These are phyloP conservation scores for Menidia menidia DNA, from an alignment of 2,797 vertebrate genomes.

Conservation along the genomic window DNA sequence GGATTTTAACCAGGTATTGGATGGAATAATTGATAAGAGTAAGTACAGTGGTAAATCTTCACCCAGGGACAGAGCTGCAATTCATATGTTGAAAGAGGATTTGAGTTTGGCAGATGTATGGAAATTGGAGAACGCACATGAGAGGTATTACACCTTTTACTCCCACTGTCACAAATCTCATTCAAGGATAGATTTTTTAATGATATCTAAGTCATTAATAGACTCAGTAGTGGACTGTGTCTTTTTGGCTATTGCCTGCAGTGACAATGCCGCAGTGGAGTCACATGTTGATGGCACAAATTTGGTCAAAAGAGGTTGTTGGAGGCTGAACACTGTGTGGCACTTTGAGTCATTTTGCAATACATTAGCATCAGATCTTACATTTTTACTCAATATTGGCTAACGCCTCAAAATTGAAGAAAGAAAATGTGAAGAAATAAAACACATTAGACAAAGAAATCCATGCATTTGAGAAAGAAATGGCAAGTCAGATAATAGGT, in stretches of 20 bases:
- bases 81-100: constrained; percentile 16
- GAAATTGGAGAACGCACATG: background rate
- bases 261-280: background rate
- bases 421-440: background rate
- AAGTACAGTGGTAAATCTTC: too few species aligned
- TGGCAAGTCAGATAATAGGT: too few species aligned
- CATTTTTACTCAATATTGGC: background rate
- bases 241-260: constrained; percentile 11
- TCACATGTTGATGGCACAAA: background rate
- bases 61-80: constrained; percentile 15
- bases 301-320: background rate
- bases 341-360: background rate
- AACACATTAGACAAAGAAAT: background rate
- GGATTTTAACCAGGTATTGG: constrained; percentile 20
- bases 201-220: background rate
- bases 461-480: background rate
- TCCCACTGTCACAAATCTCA: constrained; percentile 22
- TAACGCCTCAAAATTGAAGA: constrained; percentile 8
- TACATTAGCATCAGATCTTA: background rate
- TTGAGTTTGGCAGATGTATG: constrained; percentile 28
- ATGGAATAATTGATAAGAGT: background rate
- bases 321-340: background rate
- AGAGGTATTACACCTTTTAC: constrained; percentile 26
- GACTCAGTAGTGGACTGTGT: constrained; percentile 7
- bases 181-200: constrained; percentile 31